Evolutionary conservation across 2,113 vertebrate genomes (phyloP).

Genomic region (Capreolus pygargus): DNA sequence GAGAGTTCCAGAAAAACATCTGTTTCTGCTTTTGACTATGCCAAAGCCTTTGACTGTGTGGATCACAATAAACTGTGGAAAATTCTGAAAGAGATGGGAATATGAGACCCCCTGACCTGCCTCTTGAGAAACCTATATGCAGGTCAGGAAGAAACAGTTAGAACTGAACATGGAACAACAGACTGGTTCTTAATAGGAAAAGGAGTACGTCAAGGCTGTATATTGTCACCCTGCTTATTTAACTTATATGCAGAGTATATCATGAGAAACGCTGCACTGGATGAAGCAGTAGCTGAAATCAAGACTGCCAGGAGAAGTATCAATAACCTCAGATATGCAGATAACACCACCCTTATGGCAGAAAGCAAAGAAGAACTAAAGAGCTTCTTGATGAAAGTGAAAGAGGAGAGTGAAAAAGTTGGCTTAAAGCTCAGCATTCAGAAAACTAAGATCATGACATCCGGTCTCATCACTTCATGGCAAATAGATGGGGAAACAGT

Average conservation of each 20-base stretch:
- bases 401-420: too few species aligned
- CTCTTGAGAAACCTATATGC: not conserved
- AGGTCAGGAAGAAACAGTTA: not conserved
- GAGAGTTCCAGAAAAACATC: not conserved
- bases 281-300: not conserved
- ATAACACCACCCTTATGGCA: too few species aligned
- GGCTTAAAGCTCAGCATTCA: too few species aligned
- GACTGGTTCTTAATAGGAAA: not conserved
- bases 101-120: not conserved
- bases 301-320: not conserved
- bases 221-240: too few species aligned
- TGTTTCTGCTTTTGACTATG: not conserved
- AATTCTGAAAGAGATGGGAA: not conserved
- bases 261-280: not conserved
- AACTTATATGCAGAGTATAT: too few species aligned
- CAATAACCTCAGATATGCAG: not conserved
- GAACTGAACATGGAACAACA: not conserved
- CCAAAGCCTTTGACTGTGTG: not conserved
- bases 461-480: too few species aligned
- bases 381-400: too few species aligned
- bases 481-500: too few species aligned
- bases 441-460: too few species aligned
- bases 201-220: not conserved
- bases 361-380: too few species aligned
- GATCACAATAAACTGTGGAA: not conserved